Base-by-base conservation (phyloP, 2,888 invertebrate species). In the Zele albiditarsus region DNA sequence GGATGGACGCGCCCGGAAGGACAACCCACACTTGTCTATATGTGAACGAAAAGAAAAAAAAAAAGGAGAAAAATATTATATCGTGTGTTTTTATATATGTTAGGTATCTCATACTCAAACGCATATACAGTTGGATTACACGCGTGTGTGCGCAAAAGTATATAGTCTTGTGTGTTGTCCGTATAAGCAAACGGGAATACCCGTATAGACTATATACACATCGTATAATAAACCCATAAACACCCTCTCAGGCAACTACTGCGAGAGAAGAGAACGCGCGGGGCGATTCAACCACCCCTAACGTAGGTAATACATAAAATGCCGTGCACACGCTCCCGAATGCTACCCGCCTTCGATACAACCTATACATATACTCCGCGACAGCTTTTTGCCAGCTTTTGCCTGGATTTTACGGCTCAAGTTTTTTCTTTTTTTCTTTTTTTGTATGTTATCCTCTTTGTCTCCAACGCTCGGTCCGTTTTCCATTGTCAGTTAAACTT, bases 141-240 rank as follows among this genome's bases (percentile, higher is more conserved):
- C 68, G 70, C 63, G 74, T 74, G 71, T 73, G 68, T 69, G 70
- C 63, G 63, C 33, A 49, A 72, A 38, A 53, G 31, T 74, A 72
- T 63, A 58, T 69, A 71, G 27, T 73, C n/a, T 70, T 71, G 63
- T 70, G 69, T 75, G 68, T 75, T 65, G 42, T 69, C 73, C 74
- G 77, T 79, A 79, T 77, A 79, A 79, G 77, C 82, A 80, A 81
- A 80, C 81, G 76, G 77, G 27, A 27, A 74, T 74, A 74, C 74
- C 77, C 77, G 76, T 75, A 81, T 81, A 81, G 82, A 83, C 83
- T 78, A 79, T 79, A 60, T 53, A 82, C 82, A 79, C 79, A 78
- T 83, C 84, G 89, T 84, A 89, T 89, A 89, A 89, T 89, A 89
- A 87, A 88, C 86, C 89, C 88, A 89, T 89, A 89, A 89, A 89